Evolutionary conservation across 2,797 vertebrate genomes (phyloP), one percentile per base, ranked within the genome.

Genomic region (Tapera naevia): DNA sequence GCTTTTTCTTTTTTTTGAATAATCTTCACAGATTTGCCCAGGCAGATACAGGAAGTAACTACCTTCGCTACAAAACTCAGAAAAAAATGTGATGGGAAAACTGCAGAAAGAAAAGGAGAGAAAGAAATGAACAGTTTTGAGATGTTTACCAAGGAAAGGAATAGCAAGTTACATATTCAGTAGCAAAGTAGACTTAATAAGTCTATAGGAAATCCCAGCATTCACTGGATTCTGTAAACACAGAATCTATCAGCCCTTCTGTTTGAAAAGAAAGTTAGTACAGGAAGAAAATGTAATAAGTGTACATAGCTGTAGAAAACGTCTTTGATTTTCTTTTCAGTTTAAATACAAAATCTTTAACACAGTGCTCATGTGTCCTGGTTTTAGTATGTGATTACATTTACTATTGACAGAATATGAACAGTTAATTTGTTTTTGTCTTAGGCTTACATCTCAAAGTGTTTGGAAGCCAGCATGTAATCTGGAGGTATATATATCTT

Each of bases 61-160:
- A 5, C 5, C 5, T 65, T 70, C 8, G 37, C 8, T 53, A 7
- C 17, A 32, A 7, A 2, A 2, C 5, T 3, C 0, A 2, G n/a
- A 19, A 39, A 67, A 67, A 73, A 88, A 21, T 17, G 19, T 17
- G 6, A 37, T 51, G 28, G 15, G 37, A 12, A 95, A 95, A 51
- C 7, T 73, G 28, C 6, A 71, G 27, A 88, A 81, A 74, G 5
- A 33, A 74, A 71, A 69, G 15, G 4, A 45, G 32, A 78, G 62
- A 33, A 81, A 75, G 5, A 50, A 80, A 43, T 10, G 3, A 54
- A 23, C 33, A 53, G 6, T 58, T 89, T 58, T 81, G 46, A 60
- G 19, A 3, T 43, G 13, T 7, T 71, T 15, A 41, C 7, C 9
- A 64, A 67, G n/a, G 16, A 84, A 86, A 78, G 5, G 2, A 75